Conservation (phyloP, 2,797 vertebrate species). For the Aythya fuligula region DNA sequence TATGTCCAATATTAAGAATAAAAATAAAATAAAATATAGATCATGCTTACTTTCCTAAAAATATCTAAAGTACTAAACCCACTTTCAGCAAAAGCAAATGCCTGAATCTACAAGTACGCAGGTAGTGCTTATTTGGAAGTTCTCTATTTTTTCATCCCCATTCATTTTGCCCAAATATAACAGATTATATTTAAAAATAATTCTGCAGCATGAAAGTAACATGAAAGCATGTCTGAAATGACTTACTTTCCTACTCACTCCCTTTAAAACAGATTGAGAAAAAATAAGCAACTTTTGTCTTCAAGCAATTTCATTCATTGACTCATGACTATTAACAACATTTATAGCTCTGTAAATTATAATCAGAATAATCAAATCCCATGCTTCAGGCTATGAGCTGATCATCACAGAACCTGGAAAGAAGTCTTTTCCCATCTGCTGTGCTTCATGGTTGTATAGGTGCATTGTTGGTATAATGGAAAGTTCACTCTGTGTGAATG, state of each 20-base stretch:
- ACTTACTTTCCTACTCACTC: not conserved
- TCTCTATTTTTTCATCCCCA: not conserved
- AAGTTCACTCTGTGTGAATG: not conserved
- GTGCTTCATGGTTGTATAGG: not conserved
- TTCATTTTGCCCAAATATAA: not conserved
- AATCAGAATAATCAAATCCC: conserved; percentile 29
- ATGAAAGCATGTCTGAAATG: not conserved
- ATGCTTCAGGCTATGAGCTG: not conserved
- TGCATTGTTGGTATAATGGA: not conserved
- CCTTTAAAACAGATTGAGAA: not conserved
- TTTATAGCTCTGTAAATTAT: conserved; percentile 11
- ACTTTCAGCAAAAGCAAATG: conserved; percentile 25
- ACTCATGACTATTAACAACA: not conserved
- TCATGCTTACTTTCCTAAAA: conserved; percentile 50
- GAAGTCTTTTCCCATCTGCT: conserved; percentile 14
- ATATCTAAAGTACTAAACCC: conserved; percentile 27
- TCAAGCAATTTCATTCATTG: not conserved
- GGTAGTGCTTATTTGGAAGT: not conserved
- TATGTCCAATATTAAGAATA: conserved; percentile 54
- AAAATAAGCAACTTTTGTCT: not conserved
- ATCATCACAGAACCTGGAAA: not conserved
- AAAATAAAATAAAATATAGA: conserved; percentile 58
- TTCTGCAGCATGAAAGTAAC: fast-evolving
- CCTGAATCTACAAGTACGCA: not conserved
- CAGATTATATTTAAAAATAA: not conserved